Conservation (phyloP, 92 coral and sea anemone genomes). For the Parazoanthus swiftii region DNA sequence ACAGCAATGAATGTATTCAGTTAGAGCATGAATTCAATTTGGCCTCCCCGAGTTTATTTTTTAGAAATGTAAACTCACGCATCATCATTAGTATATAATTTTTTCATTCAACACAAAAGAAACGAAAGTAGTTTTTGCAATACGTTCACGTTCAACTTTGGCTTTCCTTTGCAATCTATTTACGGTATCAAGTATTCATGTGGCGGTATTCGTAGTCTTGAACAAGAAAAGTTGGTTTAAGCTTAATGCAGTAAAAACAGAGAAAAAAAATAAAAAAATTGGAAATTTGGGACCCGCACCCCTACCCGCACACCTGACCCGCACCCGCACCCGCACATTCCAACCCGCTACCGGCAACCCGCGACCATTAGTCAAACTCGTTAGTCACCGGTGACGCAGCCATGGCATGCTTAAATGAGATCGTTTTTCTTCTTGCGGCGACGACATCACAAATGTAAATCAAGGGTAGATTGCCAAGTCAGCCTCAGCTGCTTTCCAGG, state of each 20-base stretch:
- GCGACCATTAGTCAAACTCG: not conserved
- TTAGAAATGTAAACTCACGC: not conserved
- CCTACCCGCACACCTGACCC: not conserved
- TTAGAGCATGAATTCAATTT: constrained; percentile 15
- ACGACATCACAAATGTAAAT: no score
- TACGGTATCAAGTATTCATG: not conserved
- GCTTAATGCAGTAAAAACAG: no score
- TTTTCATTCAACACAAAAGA: not conserved
- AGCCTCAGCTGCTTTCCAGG: no score
- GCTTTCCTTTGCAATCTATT: not conserved
- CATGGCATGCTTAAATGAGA: no score
- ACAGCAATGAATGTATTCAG: constrained; percentile 13
- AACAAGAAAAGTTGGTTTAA: no score
- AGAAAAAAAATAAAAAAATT: no score
- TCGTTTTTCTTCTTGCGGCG: no score
- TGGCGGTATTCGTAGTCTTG: not conserved
- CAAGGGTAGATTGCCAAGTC: no score
- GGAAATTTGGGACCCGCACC: no score
- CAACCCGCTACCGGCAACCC: no score
- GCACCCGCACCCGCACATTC: not conserved
- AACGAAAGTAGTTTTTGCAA: not conserved
- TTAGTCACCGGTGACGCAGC: no score
- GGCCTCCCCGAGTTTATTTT: not conserved
- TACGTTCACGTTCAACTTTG: not conserved
- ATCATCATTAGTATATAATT: not conserved